Conservation (phyloP, 2,888 invertebrate species). For the Parelbella ahira region DNA sequence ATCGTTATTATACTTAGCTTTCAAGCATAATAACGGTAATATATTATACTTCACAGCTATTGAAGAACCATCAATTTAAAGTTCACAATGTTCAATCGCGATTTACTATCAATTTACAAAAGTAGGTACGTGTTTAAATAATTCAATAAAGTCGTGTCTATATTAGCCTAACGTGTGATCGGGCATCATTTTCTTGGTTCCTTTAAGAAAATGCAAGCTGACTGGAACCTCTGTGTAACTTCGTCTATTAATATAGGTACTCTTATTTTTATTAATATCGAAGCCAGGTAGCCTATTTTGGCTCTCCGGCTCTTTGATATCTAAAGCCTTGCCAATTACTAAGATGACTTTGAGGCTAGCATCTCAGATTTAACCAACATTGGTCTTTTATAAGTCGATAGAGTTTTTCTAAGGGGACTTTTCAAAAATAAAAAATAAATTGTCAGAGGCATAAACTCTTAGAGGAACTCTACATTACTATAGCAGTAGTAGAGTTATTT, state of each 20-base stretch:
- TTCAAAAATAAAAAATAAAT: too few relatives aligned
- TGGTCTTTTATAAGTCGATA: conserved; percentile 1
- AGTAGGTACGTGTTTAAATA: not conserved
- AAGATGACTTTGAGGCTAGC: conserved; percentile 30
- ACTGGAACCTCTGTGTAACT: conserved; percentile 63
- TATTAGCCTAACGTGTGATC: conserved; percentile 44
- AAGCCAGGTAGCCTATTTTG: conserved; percentile 45
- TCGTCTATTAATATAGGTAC: conserved; percentile 70
- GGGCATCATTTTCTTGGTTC: conserved; percentile 74
- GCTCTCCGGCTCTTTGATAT: conserved; percentile 58
- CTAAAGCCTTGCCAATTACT: conserved; percentile 41
- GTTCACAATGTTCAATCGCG: too few relatives aligned
- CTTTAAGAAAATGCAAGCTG: conserved; percentile 78
- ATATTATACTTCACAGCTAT: too few relatives aligned
- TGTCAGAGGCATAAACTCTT: too few relatives aligned
- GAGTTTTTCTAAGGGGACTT: not conserved
- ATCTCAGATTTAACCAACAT: conserved; percentile 28
- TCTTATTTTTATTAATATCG: conserved; percentile 72
- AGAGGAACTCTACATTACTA: too few relatives aligned
- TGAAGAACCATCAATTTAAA: too few relatives aligned
- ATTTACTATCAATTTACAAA: too few relatives aligned
- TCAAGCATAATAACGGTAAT: too few relatives aligned
- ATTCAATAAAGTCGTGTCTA: conserved; percentile 38
- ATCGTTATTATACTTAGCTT: too few relatives aligned
- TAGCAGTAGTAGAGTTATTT: too few relatives aligned